Percentiles rank a stretch among this genome's conserved stretches.
Conservation (phyloP, 2,888 invertebrate species). For the Cancer borealis region DNA sequence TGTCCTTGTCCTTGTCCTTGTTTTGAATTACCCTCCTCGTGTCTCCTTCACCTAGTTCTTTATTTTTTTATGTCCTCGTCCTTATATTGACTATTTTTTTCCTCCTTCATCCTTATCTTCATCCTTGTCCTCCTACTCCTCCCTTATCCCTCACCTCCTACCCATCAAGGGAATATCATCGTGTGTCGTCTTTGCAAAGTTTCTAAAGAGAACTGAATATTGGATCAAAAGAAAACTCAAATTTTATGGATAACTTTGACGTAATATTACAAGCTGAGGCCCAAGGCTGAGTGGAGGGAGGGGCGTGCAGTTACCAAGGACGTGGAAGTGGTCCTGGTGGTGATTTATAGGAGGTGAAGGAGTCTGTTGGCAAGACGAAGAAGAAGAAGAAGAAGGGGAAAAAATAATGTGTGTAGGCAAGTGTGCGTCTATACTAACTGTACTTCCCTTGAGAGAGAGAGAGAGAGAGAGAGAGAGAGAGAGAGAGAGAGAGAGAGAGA, state of each 20-base stretch:
- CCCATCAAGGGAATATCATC: too few relatives aligned
- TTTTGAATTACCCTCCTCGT: background rate
- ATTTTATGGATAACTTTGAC: too few relatives aligned
- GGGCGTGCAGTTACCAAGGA: background rate
- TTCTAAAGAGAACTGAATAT: too few relatives aligned
- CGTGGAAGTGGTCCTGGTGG: background rate
- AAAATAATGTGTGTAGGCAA: background rate
- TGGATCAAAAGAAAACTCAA: too few relatives aligned
- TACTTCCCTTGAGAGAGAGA: background rate
- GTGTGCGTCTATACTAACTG: background rate
- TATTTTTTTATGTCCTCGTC: background rate
- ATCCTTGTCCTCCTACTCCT: too few relatives aligned
- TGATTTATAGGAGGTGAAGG: background rate
- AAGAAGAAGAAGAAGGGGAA: background rate
- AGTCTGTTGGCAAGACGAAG: background rate
- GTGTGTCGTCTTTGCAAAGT: too few relatives aligned
- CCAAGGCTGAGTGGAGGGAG: background rate
- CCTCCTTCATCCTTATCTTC: too few relatives aligned
- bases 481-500: background rate
- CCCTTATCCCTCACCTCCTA: too few relatives aligned
- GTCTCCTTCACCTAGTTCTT: too few relatives aligned
- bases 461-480: slow-evolving; percentile 6
- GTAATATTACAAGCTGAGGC: background rate
- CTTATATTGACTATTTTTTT: background rate
- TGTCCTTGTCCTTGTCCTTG: background rate